Base-by-base conservation (phyloP, 2,888 invertebrate genomes). In the Callimorpha dominula region DNA sequence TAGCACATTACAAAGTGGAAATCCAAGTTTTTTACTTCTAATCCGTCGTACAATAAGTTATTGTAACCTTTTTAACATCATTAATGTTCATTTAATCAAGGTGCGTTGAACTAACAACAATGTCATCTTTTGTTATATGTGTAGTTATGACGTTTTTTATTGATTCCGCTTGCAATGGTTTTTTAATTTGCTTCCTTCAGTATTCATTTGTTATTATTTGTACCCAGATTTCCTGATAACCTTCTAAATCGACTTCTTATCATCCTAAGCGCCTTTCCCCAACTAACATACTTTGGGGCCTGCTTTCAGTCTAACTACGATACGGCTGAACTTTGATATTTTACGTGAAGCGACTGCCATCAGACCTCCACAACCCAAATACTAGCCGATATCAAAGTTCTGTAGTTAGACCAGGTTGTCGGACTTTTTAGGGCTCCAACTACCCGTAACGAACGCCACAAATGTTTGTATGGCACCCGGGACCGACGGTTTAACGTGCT, bases 31-130 rank as follows among this genome's bases (percentile, higher is more conserved):
- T 87, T 83, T 84, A 74, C 71, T 14, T 63, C 66, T 79, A 81
- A 79, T 76, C 81, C 79, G 71, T 74, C 65, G 52, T 77, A 83
- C 79, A 78, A 83, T 80, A 75, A 75, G 72, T 76, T 80, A 60
- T 60, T 71, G 75, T 80, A 79, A 80, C 84, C 81, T 80, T 81
- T 80, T 74, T 71, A 65, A 60, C 81, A 80, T 86, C 78, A 82
- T 87, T 86, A 87, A 85, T 79, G 79, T 73, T 65, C 74, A 70
- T 86, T 87, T 85, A 78, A 83, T 85, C 80, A 71, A 70, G 86
- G 89, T 83, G 86, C 82, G 70, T 77, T 75, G 88, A 88, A 86
- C 89, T 83, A 71, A 72, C 78, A 72, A 88, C 86, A 86, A 85
- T 82, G 85, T 83, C 82, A 71, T 78, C 78, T 81, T 86, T 81